A percentile compares a stretch with the other conserved stretches of the same genome.
phyloP scores from a whole-genome alignment of 2,888 invertebrate genomes.

The Branchinecta sandiegonensis region DNA sequence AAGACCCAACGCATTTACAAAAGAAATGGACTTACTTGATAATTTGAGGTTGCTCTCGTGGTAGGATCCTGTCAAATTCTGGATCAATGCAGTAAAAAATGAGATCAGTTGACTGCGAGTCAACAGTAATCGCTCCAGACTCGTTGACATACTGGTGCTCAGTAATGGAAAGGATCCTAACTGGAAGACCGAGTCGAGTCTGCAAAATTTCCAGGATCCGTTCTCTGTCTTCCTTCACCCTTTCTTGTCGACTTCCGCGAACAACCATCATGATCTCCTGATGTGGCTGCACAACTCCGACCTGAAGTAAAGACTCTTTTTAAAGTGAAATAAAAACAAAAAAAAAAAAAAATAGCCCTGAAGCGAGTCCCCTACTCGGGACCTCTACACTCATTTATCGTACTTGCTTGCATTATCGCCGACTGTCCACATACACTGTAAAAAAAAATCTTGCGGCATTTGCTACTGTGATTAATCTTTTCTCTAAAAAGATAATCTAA shows the following conservation, averaged over 20 bases:
- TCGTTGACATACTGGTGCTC: constrained; percentile 53
- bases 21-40: constrained; percentile 41
- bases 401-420: too few species aligned
- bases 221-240: constrained; percentile 43
- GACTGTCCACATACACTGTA: too few species aligned
- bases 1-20: too few species aligned
- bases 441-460: too few species aligned
- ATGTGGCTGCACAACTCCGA: constrained; percentile 59
- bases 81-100: constrained; percentile 79
- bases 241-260: constrained; percentile 55
- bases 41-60: constrained; percentile 53
- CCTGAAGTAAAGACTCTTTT: constrained; percentile 35
- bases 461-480: too few species aligned
- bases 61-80: constrained; percentile 52
- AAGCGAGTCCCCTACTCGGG: too few species aligned
- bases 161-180: constrained; percentile 71
- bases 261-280: constrained; percentile 65
- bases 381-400: too few species aligned
- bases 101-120: constrained; percentile 49
- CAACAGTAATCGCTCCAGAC: constrained; percentile 55
- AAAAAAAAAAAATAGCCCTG: too few species aligned
- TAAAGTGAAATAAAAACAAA: too few species aligned
- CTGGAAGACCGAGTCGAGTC: constrained; percentile 54
- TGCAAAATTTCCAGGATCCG: constrained; percentile 49
- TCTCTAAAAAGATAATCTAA: too few species aligned